Conservation (phyloP, 2,888 invertebrate species). For the Branchipolynoe longqiensis region DNA sequence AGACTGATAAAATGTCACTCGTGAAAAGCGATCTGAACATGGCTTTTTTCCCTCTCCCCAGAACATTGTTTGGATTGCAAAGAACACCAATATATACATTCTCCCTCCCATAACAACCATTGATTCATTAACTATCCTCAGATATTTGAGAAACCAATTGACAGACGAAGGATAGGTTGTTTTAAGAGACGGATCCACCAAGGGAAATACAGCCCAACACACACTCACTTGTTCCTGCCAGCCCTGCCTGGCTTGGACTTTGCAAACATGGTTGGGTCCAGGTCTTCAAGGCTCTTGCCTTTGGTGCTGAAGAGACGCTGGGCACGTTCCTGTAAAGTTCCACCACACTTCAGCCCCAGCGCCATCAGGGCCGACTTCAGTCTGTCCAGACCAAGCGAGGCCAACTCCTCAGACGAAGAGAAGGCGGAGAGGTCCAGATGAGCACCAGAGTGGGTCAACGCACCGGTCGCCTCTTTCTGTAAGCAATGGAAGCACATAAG, state of each 20-base stretch:
- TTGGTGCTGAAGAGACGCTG: conserved; percentile 96
- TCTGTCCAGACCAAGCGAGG: conserved; percentile 97
- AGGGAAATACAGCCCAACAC: not conserved
- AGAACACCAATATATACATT: no score
- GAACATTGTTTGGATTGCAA: no score
- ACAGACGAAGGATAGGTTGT: conserved; percentile 3
- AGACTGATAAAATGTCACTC: no score
- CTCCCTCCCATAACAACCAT: no score
- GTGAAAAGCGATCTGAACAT: no score
- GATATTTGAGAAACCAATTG: no score
- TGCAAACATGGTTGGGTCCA: conserved; percentile 95
- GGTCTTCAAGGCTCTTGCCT: conserved; percentile 90
- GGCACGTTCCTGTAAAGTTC: conserved; percentile 97
- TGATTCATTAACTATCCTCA: no score
- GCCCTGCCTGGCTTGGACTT: conserved; percentile 91
- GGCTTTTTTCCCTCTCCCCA: no score
- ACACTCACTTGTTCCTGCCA: conserved; percentile 78
- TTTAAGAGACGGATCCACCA: not conserved
- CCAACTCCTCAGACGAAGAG: conserved; percentile 92
- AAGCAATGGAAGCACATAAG: not conserved
- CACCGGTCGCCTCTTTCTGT: conserved; percentile 89
- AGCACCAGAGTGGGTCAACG: conserved; percentile 95
- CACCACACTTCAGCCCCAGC: conserved; percentile 97
- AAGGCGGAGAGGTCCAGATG: conserved; percentile 99
- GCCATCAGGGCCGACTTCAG: conserved; percentile 98